Base-by-base conservation (phyloP, 1,140 invertebrate species). In the Helicoverpa armigera region DNA sequence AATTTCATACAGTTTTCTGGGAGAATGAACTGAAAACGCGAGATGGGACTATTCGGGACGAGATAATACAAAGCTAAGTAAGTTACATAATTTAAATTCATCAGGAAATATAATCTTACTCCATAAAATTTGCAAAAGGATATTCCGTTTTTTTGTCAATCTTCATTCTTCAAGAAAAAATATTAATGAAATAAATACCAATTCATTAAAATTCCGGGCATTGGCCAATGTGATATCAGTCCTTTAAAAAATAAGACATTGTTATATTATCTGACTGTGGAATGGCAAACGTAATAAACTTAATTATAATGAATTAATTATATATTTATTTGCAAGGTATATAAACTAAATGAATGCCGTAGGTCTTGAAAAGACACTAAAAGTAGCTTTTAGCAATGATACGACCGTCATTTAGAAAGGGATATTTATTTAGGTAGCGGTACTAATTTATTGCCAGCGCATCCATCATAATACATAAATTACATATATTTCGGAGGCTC, bases 401-500 rank as follows among this genome's bases (percentile, higher is more conserved):
- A 54, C 29, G n/a, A 56, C 16, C 2, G 16, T 74, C 31, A 43
- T 16, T 29, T 50, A 43, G 9, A 63, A 12, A 13, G 29, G 31
- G n/a, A 48, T 75, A 7, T 23, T 23, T 61, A 51, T 58, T 58
- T 43, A n/a, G 53, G 43, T 51, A 31, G 60, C 13, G 53, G 16
- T 50, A 76, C 51, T 56, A 9, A 73, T 85, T 85, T 90, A 91
- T 89, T 90, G 89, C 91, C 91, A 85, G 86, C 86, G 78, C 83
- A 79, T 73, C 58, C 85, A 72, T 61, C 84, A 65, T 87, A 88
- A 35, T 84, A 87, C 76, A 85, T 85, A 87, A 88, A 87, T 85
- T 82, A 83, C 18, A 77, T 89, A 88, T 87, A 88, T 82, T 89
- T 84, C 82, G 80, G 92, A 91, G 91, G 92, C 90, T 92, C 86